Conservation (phyloP, 92 coral and sea anemone species). For the Phenganax marumi region DNA sequence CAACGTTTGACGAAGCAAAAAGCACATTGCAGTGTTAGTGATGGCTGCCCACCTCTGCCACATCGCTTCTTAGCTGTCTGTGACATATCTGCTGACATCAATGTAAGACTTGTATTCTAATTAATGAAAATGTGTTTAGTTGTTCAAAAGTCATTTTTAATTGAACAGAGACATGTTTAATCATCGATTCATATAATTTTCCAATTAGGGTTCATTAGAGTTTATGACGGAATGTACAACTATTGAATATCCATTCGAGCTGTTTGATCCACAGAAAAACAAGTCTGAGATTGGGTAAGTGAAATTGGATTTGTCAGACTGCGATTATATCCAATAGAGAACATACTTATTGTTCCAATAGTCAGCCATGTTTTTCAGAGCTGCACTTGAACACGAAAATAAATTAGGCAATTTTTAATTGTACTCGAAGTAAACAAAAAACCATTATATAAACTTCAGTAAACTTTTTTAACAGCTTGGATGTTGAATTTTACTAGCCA, state of each 20-base stretch:
- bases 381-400: not conserved
- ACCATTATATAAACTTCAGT: too few relatives aligned
- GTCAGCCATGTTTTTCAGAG: not conserved
- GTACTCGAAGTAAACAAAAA: too few relatives aligned
- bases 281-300: slow-evolving; percentile 90
- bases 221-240: slow-evolving; percentile 98
- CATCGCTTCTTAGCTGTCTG: slow-evolving; percentile 88
- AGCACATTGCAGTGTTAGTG: slow-evolving; percentile 80
- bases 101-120: slow-evolving; percentile 43
- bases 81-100: slow-evolving; percentile 90
- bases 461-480: too few relatives aligned
- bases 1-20: slow-evolving; percentile 74
- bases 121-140: not conserved
- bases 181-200: not conserved
- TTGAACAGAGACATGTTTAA: too few relatives aligned
- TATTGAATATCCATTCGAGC: slow-evolving; percentile 92
- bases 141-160: not conserved
- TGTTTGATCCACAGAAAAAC: slow-evolving; percentile 83
- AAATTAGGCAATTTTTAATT: too few relatives aligned
- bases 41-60: slow-evolving; percentile 91
- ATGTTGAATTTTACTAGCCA: too few relatives aligned
- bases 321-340: too few relatives aligned
- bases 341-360: too few relatives aligned
- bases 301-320: not conserved
- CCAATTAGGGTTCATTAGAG: slow-evolving; percentile 80